Base-by-base conservation (phyloP, 2,797 vertebrate genomes). In the Dendrocincla fuliginosa region DNA sequence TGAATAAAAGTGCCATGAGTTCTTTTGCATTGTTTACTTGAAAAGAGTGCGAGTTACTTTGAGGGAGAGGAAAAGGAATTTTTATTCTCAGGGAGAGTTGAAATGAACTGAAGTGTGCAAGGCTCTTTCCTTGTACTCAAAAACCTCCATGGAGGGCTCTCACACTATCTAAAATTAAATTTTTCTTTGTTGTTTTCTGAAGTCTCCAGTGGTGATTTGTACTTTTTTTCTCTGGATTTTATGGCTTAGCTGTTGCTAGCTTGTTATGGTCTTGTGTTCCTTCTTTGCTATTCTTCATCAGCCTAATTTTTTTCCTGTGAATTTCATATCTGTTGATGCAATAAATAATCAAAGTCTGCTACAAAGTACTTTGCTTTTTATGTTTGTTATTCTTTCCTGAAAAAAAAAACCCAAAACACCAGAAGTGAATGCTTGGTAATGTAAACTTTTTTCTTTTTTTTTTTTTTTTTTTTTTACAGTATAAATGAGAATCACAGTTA, bases 111-210 rank as follows among this genome's bases (percentile, higher is more conserved):
- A 81, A 78, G 47, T n/a, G 57, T 69, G 10, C 13, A 47, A 69
- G 33, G 9, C 25, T 47, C 81, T 76, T 90, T 69, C 13, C 27
- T 69, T 44, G 8, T 75, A 19, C 57, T 86, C 16, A 27, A 39
- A 80, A 89, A 35, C 27, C 19, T 83, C 68, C 53, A 77, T 70
- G 52, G 60, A 89, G 84, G 53, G 44, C 52, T 89, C 33, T 81
- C 49, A 25, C 3, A 6, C 13, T 47, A 16, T 44, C 59, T 71
- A 81, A 69, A 70, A 68, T 87, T 42, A 64, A 52, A 4, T 19
- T 41, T 42, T 52, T 37, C 10, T 42, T 8, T 28, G 16, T 55
- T 75, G 17, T 55, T 84, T 86, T 33, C 39, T 50, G 30, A 53
- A 53, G 22, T 57, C 32, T 81, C 39, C 23, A 44, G 35, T 2